phyloP scores from a whole-genome alignment of 2,888 invertebrate genomes.

The Agrotis puta region DNA sequence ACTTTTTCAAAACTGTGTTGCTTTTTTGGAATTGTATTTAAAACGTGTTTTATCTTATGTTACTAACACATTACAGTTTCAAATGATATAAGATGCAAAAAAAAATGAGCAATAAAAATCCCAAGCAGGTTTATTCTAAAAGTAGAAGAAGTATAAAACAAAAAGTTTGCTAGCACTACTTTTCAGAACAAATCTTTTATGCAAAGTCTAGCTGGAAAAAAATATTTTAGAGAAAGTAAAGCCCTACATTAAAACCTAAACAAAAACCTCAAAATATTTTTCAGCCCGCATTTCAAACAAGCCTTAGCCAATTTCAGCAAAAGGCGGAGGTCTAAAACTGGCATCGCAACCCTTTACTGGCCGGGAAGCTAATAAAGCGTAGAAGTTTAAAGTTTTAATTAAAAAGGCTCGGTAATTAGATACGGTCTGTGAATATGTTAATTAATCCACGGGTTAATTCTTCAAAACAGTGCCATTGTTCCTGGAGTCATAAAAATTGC shows the following conservation, averaged over 20 bases:
- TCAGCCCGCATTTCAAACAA: constrained; percentile 39
- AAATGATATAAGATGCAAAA: no score
- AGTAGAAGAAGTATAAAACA: neutral
- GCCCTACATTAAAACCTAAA: constrained; percentile 11
- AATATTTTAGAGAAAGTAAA: neutral
- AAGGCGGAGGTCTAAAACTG: constrained; percentile 52
- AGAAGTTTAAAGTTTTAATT: constrained; percentile 86
- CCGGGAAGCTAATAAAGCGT: constrained; percentile 85
- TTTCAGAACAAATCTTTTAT: neutral
- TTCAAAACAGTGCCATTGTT: constrained; percentile 88
- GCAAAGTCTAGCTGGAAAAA: neutral
- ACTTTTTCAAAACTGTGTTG: no score
- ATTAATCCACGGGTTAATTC: constrained; percentile 89
- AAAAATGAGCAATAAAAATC: no score
- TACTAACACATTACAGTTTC: no score
- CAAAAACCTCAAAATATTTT: constrained; percentile 42
- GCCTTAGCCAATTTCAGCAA: constrained; percentile 52
- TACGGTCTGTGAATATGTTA: constrained; percentile 87
- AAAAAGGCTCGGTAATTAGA: constrained; percentile 88
- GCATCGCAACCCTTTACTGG: constrained; percentile 61
- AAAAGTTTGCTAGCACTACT: neutral
- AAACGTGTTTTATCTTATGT: no score
- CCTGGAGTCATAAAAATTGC: constrained; percentile 81
- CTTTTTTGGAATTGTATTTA: no score
- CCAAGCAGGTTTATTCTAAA: no score